Conservation (phyloP, 2,113 vertebrate genomes). For the Pyxicephalus adspersus region DNA sequence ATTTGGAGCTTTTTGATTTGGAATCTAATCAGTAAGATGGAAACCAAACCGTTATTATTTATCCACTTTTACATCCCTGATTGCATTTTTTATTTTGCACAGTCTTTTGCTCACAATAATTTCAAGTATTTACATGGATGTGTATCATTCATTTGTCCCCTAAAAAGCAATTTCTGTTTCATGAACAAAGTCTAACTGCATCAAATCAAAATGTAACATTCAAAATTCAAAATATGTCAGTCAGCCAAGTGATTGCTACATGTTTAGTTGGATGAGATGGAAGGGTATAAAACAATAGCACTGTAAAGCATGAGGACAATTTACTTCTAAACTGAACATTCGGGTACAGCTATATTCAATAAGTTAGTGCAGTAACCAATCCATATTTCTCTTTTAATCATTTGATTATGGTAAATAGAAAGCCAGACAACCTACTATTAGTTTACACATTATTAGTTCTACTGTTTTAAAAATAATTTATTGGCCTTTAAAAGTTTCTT, state of each 20-base stretch:
- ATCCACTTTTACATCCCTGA: conserved; percentile 61
- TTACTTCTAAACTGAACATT: no score
- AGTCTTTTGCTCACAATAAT: conserved; percentile 61
- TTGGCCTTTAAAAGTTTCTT: no score
- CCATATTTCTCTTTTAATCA: no score
- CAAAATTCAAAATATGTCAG: background rate
- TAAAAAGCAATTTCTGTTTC: conserved; percentile 57
- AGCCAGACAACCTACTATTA: no score
- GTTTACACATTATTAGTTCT: no score
- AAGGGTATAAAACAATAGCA: background rate
- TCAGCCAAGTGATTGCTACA: background rate
- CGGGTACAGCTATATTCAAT: no score
- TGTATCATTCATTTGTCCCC: conserved; percentile 60
- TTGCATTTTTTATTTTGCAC: conserved; percentile 62
- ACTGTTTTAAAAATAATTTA: no score
- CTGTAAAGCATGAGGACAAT: background rate
- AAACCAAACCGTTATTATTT: conserved; percentile 60
- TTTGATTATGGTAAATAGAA: no score
- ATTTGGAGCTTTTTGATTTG: conserved; percentile 47
- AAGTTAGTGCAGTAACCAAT: no score
- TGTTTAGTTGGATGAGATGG: background rate
- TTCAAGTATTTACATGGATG: conserved; percentile 62
- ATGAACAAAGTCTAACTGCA: conserved; percentile 47
- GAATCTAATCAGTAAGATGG: conserved; percentile 57
- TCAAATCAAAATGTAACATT: conserved; percentile 3